Conservation (phyloP, 2,888 invertebrate genomes). For the Xestia rhomboidea region DNA sequence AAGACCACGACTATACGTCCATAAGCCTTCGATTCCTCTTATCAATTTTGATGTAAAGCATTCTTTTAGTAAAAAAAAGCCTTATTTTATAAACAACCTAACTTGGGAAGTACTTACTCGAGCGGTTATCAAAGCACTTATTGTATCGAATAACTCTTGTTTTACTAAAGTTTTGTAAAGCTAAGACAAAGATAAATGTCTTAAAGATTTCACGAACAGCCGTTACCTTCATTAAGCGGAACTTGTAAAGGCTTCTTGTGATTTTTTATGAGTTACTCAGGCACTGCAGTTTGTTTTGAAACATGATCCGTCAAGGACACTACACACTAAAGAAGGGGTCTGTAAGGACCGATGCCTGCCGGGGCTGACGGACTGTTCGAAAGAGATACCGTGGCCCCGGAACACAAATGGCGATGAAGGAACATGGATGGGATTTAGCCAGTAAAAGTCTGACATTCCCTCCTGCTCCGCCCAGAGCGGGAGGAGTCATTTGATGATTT, state of each 20-base stretch:
- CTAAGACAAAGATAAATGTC: conserved; percentile 35
- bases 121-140: conserved; percentile 5
- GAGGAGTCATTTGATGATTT: too few species aligned
- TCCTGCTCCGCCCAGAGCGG: too few species aligned
- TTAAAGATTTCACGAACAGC: not conserved
- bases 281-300: not conserved
- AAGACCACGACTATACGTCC: too few species aligned
- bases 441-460: too few species aligned
- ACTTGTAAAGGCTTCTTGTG: not conserved
- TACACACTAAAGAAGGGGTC: too few species aligned
- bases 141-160: conserved; percentile 39
- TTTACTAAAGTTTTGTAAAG: not conserved
- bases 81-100: not conserved
- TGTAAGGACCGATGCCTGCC: too few species aligned
- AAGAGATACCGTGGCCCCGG: too few species aligned
- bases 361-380: too few species aligned
- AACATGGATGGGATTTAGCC: too few species aligned
- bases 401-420: too few species aligned
- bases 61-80: not conserved
- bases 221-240: not conserved
- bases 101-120: not conserved
- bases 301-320: not conserved
- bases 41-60: conserved; percentile 1
- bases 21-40: conserved; percentile 16
- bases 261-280: rapidly evolving